These are phyloP conservation scores for Drosophila nebulosa DNA, from an alignment of 1,140 invertebrate species.

Conservation along the genomic window DNA sequence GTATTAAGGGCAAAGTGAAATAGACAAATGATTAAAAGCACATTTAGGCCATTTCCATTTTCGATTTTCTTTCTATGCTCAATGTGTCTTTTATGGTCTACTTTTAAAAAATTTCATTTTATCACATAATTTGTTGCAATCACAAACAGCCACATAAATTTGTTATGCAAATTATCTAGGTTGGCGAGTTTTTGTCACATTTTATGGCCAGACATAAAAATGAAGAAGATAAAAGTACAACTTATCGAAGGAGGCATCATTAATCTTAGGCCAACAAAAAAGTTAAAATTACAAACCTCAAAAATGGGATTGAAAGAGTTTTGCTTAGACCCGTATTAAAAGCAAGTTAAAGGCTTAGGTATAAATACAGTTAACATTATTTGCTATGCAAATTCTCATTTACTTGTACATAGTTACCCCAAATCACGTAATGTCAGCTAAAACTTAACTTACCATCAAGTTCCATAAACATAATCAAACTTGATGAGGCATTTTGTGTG, in stretches of 20 bases:
- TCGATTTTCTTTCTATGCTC: background rate
- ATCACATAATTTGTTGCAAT: conserved; percentile 12
- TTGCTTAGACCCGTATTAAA: background rate
- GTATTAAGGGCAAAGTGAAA: background rate
- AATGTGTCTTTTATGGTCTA: background rate
- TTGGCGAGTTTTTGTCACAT: background rate
- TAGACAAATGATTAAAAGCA: background rate
- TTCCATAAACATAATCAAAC: conserved; percentile 16
- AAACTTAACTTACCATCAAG: background rate
- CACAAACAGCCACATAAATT: conserved; percentile 1
- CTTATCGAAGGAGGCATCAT: background rate
- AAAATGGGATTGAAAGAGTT: background rate
- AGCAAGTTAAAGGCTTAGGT: background rate
- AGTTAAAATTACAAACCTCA: background rate
- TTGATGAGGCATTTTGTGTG: conserved; percentile 4
- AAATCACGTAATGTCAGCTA: background rate
- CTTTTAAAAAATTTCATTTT: conserved; percentile 4
- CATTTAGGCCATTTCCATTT: background rate
- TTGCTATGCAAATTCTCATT: background rate
- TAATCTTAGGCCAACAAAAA: background rate
- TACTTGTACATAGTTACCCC: background rate
- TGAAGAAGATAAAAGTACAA: background rate
- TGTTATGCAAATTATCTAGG: conserved; percentile 6
- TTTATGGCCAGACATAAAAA: conserved; percentile 5
- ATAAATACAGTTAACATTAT: background rate